These are phyloP conservation scores for Characodon lateralis DNA, from an alignment of 2,797 vertebrate genomes.

Conservation along the genomic window DNA sequence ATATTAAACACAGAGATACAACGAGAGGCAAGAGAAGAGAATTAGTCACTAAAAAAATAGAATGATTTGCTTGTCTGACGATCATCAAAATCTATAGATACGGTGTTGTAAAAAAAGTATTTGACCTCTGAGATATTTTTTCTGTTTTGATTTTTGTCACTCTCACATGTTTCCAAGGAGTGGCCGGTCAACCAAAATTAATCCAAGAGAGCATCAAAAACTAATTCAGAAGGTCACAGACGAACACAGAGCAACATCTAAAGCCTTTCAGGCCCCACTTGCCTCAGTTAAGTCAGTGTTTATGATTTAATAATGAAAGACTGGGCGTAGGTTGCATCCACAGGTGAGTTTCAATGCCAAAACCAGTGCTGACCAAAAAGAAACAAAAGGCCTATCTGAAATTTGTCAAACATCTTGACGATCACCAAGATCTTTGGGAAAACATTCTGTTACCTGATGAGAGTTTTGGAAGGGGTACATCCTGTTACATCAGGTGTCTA, in stretches of 20 bases:
- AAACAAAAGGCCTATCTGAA: neutral
- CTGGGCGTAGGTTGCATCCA: neutral
- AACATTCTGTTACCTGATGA: neutral
- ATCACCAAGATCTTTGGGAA: neutral
- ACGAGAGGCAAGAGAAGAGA: constrained; percentile 13
- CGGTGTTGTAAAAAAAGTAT: neutral
- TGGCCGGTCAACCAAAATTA: neutral
- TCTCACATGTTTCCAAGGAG: neutral
- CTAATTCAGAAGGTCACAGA: neutral
- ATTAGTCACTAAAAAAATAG: neutral
- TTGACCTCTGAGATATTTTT: neutral
- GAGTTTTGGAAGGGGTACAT: neutral
- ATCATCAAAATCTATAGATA: neutral
- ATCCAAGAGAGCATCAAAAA: neutral
- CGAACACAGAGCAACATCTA: neutral
- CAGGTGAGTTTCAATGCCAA: neutral
- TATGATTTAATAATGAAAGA: neutral
- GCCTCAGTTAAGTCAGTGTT: neutral
- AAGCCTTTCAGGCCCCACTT: neutral
- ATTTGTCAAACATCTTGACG: neutral
- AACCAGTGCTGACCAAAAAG: neutral
- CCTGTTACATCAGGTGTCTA: neutral
- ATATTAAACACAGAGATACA: constrained; percentile 13
- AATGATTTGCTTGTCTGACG: neutral
- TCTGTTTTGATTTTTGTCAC: neutral